Percentiles rank a stretch among this genome's conserved stretches.
Conservation (phyloP, 2,888 invertebrate genomes). For the Siphlonurus alternatus region DNA sequence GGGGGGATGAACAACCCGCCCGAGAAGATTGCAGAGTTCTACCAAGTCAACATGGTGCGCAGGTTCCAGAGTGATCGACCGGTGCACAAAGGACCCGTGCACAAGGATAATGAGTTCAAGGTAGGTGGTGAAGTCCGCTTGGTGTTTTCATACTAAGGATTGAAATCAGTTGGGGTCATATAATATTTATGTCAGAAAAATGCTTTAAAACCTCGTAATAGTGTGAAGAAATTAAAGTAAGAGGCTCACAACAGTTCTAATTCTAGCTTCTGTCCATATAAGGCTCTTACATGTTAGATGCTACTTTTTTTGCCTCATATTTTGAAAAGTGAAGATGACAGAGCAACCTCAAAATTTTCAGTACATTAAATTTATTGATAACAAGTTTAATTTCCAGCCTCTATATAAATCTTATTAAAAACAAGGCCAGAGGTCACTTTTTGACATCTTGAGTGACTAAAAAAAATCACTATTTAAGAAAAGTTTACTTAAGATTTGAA, state of each 20-base stretch:
- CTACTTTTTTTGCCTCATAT: no score
- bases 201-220: not conserved
- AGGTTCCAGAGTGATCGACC: slow-evolving; percentile 84
- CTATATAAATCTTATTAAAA: no score
- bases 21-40: slow-evolving; percentile 74
- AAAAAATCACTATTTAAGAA: slow-evolving; percentile 2
- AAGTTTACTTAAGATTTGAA: no score
- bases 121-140: no score
- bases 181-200: not conserved
- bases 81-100: slow-evolving; percentile 73
- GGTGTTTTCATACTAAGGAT: not conserved
- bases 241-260: no score
- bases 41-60: slow-evolving; percentile 78
- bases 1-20: slow-evolving; percentile 32
- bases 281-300: no score
- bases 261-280: no score
- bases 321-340: no score
- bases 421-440: not conserved
- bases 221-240: no score
- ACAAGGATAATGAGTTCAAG: slow-evolving; percentile 91
- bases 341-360: no score
- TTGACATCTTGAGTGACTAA: not conserved
- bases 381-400: no score
- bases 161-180: not conserved
- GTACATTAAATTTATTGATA: no score